These are phyloP conservation scores for Vanessa atalanta DNA, from an alignment of 1,140 invertebrate genomes.

Conservation along the genomic window DNA sequence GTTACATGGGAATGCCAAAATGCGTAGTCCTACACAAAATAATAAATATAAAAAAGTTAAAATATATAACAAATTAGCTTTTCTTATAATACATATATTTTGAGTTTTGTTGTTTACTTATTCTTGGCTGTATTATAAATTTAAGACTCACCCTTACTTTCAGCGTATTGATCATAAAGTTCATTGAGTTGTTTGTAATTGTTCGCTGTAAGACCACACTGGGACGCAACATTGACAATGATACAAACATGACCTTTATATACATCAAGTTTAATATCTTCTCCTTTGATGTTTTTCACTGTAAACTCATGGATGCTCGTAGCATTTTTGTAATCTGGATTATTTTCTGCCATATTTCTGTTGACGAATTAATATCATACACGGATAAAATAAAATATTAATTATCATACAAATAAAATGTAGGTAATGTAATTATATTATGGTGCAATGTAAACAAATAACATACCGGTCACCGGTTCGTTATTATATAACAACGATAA, in stretches of 20 bases:
- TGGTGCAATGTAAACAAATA: slow-evolving; percentile 24
- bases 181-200: slow-evolving; percentile 91
- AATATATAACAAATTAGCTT: background rate
- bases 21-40: slow-evolving; percentile 82
- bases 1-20: slow-evolving; percentile 96
- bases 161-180: slow-evolving; percentile 87
- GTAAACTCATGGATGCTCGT: slow-evolving; percentile 89
- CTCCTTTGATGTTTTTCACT: slow-evolving; percentile 88
- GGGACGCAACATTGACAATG: slow-evolving; percentile 95
- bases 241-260: slow-evolving; percentile 89
- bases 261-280: slow-evolving; percentile 86
- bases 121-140: too few relatives aligned
- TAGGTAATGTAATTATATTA: background rate
- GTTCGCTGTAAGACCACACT: slow-evolving; percentile 90
- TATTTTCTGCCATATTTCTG: slow-evolving; percentile 68
- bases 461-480: slow-evolving; percentile 11
- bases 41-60: slow-evolving; percentile 21
- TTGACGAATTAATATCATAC: background rate
- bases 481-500: slow-evolving; percentile 20
- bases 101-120: background rate
- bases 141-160: slow-evolving; percentile 73
- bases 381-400: background rate
- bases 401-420: background rate
- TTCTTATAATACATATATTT: background rate
- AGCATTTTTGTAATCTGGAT: slow-evolving; percentile 81